Conservation (phyloP, 2,113 vertebrate species). For the Nibea albiflora region DNA sequence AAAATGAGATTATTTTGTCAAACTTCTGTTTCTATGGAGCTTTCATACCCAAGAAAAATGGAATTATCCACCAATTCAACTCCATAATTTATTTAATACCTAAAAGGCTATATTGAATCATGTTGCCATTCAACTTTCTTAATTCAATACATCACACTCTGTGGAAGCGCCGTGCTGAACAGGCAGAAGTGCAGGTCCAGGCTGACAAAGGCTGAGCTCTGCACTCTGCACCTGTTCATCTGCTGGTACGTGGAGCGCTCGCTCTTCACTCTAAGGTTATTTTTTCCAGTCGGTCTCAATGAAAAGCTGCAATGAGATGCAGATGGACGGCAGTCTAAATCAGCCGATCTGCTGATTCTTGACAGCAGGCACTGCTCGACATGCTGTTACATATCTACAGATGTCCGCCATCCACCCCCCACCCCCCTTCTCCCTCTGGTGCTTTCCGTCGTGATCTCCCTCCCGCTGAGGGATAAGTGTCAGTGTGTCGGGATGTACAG, state of each 20-base stretch:
- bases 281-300: slow-evolving; percentile 3
- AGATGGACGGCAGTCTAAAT: slow-evolving; percentile 62
- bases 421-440: neutral
- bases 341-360: slow-evolving; percentile 46
- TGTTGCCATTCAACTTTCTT: neutral
- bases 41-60: neutral
- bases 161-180: neutral
- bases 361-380: slow-evolving; percentile 51
- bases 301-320: slow-evolving; percentile 55
- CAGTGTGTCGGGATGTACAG: slow-evolving; percentile 69
- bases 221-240: slow-evolving; percentile 53
- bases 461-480: slow-evolving; percentile 63
- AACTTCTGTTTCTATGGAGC: neutral
- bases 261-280: slow-evolving; percentile 21
- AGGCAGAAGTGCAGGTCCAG: neutral
- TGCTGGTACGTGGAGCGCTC: neutral
- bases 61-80: neutral
- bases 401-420: slow-evolving; percentile 55
- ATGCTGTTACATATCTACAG: slow-evolving; percentile 71
- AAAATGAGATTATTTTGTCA: neutral
- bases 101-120: neutral
- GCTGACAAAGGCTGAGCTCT: neutral
- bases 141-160: neutral
- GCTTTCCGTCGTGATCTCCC: neutral
- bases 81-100: neutral